These are phyloP conservation scores for Anhinga anhinga DNA, from an alignment of 2,113 vertebrate species.

Conservation along the genomic window DNA sequence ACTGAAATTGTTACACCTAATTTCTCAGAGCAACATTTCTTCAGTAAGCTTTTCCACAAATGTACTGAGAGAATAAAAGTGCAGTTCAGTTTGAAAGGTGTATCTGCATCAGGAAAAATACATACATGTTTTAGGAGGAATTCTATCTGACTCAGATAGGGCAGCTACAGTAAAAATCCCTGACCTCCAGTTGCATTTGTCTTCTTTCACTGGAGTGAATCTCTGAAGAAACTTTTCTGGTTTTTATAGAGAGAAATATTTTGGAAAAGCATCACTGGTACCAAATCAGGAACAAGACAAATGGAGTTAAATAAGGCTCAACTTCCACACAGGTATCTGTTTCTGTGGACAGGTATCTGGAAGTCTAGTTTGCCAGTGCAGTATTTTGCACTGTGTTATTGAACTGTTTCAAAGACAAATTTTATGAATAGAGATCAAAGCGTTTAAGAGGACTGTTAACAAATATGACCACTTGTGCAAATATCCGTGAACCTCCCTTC, in stretches of 20 bases:
- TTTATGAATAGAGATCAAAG: slow-evolving; percentile 66
- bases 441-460: slow-evolving; percentile 51
- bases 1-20: background rate
- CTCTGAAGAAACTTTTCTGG: background rate
- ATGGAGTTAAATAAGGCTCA: background rate
- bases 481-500: slow-evolving; percentile 54
- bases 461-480: slow-evolving; percentile 69
- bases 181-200: background rate
- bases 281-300: background rate
- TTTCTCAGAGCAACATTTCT: background rate
- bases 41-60: background rate
- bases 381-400: slow-evolving; percentile 61
- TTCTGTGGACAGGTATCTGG: slow-evolving; percentile 12
- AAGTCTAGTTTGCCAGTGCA: slow-evolving; percentile 1
- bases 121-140: background rate
- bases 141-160: background rate
- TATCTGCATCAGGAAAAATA: background rate
- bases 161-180: background rate
- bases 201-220: background rate
- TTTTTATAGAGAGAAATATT: background rate
- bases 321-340: background rate
- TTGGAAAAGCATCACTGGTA: background rate
- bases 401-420: slow-evolving; percentile 60
- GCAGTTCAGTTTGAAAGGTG: background rate
- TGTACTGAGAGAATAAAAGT: background rate